phyloP scores from a whole-genome alignment of 2,113 vertebrate species.

The Entomyzon cyanotis region DNA sequence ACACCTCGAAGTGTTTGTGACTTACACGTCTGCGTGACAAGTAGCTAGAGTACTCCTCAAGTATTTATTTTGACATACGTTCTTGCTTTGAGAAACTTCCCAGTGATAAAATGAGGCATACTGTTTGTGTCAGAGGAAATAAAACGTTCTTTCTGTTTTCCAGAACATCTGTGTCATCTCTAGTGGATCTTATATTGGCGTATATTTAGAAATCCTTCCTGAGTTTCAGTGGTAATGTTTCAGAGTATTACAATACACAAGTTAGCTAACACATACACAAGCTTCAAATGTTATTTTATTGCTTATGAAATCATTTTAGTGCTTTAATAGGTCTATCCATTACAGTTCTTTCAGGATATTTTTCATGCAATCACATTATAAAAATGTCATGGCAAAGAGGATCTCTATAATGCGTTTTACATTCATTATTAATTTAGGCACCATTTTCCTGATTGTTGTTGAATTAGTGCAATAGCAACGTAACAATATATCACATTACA shows the following conservation, averaged over 20 bases:
- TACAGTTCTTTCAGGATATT: not conserved
- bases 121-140: not conserved
- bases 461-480: not conserved
- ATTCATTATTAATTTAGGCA: not conserved
- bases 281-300: not conserved
- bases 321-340: not conserved
- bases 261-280: not conserved
- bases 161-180: too few relatives aligned
- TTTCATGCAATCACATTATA: not conserved
- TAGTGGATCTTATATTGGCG: not conserved
- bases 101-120: not conserved
- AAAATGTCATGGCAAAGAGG: not conserved
- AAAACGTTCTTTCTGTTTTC: not conserved
- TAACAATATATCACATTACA: not conserved
- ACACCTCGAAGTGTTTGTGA: fast-evolving
- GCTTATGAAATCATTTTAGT: not conserved
- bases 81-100: not conserved
- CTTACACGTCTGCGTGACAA: fast-evolving
- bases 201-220: not conserved
- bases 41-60: not conserved
- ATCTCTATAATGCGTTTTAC: not conserved
- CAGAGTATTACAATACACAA: not conserved
- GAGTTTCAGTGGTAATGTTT: not conserved
- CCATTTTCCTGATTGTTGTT: not conserved
- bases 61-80: not conserved